Evolutionary conservation across 1,140 invertebrate genomes (phyloP), one percentile per base, ranked within the genome.

Genomic region (Drosophila sechellia): DNA sequence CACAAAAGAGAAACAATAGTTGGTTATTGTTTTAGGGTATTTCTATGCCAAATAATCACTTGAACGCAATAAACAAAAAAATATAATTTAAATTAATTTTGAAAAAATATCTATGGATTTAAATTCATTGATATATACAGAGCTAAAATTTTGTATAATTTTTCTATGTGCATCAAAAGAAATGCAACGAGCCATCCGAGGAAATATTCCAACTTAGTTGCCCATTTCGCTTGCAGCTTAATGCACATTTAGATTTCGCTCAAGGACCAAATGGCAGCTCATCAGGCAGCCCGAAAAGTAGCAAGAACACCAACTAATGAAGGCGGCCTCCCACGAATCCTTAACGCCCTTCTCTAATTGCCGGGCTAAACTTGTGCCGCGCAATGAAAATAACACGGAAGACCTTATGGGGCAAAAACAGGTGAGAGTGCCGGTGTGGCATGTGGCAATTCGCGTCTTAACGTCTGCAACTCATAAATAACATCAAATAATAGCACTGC

Each of bases 401-500:
- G 52, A 66, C 35, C 66, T 80, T 63, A 69, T 73, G 76, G 56
- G 39, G 45, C 11, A 17, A 35, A 22, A 35, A 8, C 58, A 76
- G 78, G 59, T 71, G 27, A 34, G 11, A 20, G 42, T 22, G 56
- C 35, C 27, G 37, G 59, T 34, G 49, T 70, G 43, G 66, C 50
- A 63, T 60, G 60, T 48, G 56, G 53, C 25, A 61, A 63, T 74
- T 59, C 57, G 25, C 57, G 57, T 54, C 65, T 66, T 39, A 50
- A 25, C 65, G 76, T 79, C 80, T 84, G 70, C 56, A 43, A 56
- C 61, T 70, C 81, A 84, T 85, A 84, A 84, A 85, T 80, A 85
- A 80, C 71, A 80, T 77, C 60, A 73, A 84, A 79, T 85, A 77
- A 79, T 79, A 64, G 80, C 71, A 61, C 27, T 22, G 48, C 27